These are phyloP conservation scores for Lepidurus packardi DNA, from an alignment of 1,140 invertebrate genomes.

Conservation along the genomic window DNA sequence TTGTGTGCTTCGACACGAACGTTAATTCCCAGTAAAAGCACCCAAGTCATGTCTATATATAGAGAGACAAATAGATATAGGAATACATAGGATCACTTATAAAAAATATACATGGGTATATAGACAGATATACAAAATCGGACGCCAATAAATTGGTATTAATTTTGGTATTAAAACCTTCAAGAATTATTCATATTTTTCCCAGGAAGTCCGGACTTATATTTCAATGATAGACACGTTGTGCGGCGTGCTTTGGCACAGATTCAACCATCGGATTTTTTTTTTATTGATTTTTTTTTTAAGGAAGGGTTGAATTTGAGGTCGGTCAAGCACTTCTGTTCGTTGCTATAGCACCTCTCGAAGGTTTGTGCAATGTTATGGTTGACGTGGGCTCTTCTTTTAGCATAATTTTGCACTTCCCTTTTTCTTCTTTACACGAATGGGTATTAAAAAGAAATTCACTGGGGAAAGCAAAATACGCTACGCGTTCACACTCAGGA, in stretches of 20 bases:
- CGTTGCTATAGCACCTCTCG: neutral
- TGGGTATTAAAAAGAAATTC: neutral
- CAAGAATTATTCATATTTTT: neutral
- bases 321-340: conserved; percentile 4
- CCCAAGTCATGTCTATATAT: neutral
- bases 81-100: too few species aligned
- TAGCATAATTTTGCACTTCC: neutral
- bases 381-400: neutral
- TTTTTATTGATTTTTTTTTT: neutral
- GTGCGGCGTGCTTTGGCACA: neutral
- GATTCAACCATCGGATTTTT: neutral
- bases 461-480: neutral
- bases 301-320: neutral
- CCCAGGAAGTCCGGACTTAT: neutral
- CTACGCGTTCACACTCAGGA: neutral
- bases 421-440: neutral
- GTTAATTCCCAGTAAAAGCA: neutral
- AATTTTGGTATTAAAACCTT: neutral
- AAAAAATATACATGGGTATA: too few species aligned
- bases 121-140: neutral
- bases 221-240: neutral
- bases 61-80: too few species aligned
- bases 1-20: neutral
- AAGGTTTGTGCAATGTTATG: neutral
- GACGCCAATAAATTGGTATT: neutral